Conservation (phyloP, 2,113 vertebrate species). For the Microcebus jonahi region DNA sequence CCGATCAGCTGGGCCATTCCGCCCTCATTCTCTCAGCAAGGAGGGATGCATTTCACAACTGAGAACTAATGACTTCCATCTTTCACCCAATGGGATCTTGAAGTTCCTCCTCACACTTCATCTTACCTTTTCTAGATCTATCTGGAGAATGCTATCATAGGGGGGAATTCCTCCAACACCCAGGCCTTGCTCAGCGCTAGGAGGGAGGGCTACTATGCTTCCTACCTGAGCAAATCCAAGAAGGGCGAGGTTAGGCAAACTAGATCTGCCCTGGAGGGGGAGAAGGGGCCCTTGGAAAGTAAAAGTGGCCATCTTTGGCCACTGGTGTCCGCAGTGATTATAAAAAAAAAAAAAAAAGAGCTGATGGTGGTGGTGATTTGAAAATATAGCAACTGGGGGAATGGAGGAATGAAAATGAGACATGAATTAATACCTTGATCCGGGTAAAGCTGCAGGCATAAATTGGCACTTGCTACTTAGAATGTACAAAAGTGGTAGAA, state of each 20-base stretch:
- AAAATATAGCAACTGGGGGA: no score
- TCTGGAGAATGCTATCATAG: rapidly evolving
- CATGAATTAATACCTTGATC: no score
- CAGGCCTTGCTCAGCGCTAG: neutral
- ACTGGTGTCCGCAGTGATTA: neutral
- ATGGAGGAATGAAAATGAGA: neutral
- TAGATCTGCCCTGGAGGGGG: neutral
- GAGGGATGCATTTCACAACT: no score
- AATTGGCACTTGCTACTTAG: rapidly evolving
- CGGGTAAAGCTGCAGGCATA: neutral
- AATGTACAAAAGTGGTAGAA: rapidly evolving
- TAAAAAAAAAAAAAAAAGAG: neutral
- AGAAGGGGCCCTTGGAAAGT: neutral
- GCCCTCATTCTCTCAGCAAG: neutral
- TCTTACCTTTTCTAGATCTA: neutral
- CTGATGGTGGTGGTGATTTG: rapidly evolving
- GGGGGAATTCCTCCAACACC: no score
- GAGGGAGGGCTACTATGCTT: neutral
- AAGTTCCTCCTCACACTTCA: neutral
- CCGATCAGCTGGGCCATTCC: rapidly evolving
- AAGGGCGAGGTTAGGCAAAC: neutral
- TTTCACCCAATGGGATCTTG: neutral
- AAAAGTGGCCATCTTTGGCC: no score
- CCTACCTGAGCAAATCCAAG: neutral
- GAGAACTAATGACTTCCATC: neutral